Conservation (phyloP, 2,888 invertebrate genomes). For the Brenthis daphne region DNA sequence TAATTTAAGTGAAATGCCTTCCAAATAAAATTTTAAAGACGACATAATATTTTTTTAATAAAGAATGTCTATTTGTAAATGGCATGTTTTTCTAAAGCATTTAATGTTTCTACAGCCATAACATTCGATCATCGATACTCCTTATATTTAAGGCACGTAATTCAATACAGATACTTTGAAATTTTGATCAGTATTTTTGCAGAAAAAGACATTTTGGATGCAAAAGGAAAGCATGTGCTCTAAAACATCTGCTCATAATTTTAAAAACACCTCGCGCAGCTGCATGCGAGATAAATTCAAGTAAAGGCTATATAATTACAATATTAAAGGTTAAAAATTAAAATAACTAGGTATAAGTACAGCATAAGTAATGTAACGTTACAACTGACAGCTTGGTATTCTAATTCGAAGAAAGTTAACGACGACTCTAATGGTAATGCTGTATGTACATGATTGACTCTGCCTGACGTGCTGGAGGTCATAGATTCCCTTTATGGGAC, state of each 20-base stretch:
- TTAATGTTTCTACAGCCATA: background rate
- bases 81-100: background rate
- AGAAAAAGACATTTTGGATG: constrained; percentile 27
- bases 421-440: too few species aligned
- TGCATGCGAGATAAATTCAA: constrained; percentile 22
- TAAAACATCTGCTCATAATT: constrained; percentile 34
- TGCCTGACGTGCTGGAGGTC: too few species aligned
- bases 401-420: too few species aligned
- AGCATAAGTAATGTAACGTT: too few species aligned
- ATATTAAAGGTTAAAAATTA: constrained; percentile 7
- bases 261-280: constrained; percentile 32
- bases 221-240: constrained; percentile 34
- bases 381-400: too few species aligned
- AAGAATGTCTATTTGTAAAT: too few species aligned
- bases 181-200: constrained; percentile 20
- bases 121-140: constrained; percentile 6
- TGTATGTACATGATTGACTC: too few species aligned
- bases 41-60: background rate
- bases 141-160: constrained; percentile 1
- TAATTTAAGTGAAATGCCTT: background rate
- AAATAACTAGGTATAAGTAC: background rate
- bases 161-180: constrained; percentile 21
- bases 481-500: too few species aligned
- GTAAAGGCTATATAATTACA: constrained; percentile 9
- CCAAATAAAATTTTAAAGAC: constrained; percentile 1